Conservation (phyloP, 2,113 vertebrate species). For the Malurus elegans region DNA sequence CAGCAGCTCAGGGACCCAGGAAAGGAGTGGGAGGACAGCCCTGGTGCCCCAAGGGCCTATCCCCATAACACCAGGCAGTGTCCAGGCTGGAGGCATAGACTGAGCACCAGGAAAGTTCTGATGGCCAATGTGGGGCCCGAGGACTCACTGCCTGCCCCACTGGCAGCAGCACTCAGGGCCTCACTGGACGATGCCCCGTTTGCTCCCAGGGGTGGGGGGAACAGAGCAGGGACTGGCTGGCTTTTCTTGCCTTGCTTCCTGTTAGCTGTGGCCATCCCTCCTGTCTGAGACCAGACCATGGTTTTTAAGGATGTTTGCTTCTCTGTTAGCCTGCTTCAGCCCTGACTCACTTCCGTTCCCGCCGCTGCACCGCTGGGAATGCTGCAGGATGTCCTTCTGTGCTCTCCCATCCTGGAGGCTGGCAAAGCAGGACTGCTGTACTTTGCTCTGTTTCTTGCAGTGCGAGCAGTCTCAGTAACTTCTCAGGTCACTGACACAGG, state of each 20-base stretch:
- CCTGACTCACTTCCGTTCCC: constrained; percentile 60
- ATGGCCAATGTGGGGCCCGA: accelerated
- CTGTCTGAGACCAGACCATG: not conserved
- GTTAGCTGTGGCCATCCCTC: not conserved
- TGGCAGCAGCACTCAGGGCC: not conserved
- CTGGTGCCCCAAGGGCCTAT: not conserved
- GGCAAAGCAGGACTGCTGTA: not conserved
- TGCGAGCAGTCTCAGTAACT: not conserved
- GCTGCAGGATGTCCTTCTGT: not conserved
- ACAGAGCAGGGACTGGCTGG: not conserved
- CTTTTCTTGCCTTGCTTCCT: not conserved
- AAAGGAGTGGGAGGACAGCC: accelerated
- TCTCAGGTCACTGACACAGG: accelerated
- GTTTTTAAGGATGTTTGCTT: not conserved
- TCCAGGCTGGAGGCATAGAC: not conserved
- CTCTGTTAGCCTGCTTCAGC: not conserved
- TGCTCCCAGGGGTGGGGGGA: not conserved
- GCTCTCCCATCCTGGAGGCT: not conserved
- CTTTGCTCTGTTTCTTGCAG: not conserved
- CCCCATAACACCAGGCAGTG: accelerated
- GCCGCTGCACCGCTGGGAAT: not conserved
- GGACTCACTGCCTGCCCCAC: accelerated
- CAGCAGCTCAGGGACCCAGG: accelerated
- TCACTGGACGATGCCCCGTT: accelerated
- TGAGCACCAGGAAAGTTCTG: too few relatives aligned